Base-by-base conservation (phyloP, 2,113 vertebrate species). In the Sander vitreus region DNA sequence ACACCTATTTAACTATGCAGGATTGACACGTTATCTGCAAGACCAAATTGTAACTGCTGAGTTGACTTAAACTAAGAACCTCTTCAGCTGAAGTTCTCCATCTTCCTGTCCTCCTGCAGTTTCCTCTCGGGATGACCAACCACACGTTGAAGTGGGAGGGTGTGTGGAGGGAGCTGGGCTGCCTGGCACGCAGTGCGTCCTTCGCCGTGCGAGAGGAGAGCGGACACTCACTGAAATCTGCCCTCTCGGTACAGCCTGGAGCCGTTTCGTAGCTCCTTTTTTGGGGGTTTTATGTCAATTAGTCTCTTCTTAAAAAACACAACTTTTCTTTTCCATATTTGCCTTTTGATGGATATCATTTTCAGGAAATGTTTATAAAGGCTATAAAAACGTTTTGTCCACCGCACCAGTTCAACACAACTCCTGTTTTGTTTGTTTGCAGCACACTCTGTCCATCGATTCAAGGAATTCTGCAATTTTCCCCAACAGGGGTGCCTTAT, bases 101-200 rank as follows among this genome's bases (percentile, higher is more conserved):
- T n/a, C 27, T 54, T 19, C 50, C 21, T 47, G 21, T 57, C 11
- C 14, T 50, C 60, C 58, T 74, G 6, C 86, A 99, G 98, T 98
- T 99, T 78, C 98, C 98, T 23, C 3, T 99, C 0, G 98, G 97
- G 93, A 94, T 93, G 86, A 99, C 96, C 12, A 96, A 88, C 92
- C 97, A 99, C 93, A 96, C 96, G 0, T 43, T 99, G 85, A 99
- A 98, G 93, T 99, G 98, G 98, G 98, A 99, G 80, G 97, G 96
- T 0, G 97, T 99, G 25, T 99, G 98, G 98, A 93, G 98, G 64
- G 97, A 99, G 74, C 96, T 99, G 69, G 97, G 97, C 88, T 99
- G 97, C 84, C 95, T 99, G 71, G 96, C 97, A 0, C 96, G 97
- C 90, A 97, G 97, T 0, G 97, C 98, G 0, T 99, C 98, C 0